These are phyloP conservation scores for Galaxias olidus DNA, from an alignment of 2,797 vertebrate genomes.

Conservation along the genomic window DNA sequence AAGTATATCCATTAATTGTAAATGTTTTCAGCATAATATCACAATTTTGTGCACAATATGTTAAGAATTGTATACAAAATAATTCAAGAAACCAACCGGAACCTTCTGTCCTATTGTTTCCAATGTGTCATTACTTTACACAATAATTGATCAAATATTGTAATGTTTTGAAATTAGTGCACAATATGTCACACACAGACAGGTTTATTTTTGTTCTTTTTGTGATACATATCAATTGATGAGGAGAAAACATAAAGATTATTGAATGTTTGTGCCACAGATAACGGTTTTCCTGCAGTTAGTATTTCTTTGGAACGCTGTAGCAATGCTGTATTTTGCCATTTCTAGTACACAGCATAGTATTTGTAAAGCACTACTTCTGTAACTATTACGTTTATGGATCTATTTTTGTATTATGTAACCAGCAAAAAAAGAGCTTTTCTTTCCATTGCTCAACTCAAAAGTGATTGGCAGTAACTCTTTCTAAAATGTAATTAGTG, in stretches of 20 bases:
- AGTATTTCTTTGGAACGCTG: too few relatives aligned
- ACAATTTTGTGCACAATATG: too few relatives aligned
- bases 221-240: too few relatives aligned
- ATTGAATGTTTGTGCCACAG: too few relatives aligned
- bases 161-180: slow-evolving; percentile 31
- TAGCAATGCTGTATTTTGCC: slow-evolving; percentile 18
- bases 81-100: slow-evolving; percentile 20
- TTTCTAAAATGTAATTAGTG: slow-evolving; percentile 37
- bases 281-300: too few relatives aligned
- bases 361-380: slow-evolving; percentile 54
- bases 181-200: too few relatives aligned
- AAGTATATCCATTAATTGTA: too few relatives aligned
- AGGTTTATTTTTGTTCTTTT: too few relatives aligned
- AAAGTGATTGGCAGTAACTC: slow-evolving; percentile 1
- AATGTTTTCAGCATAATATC: too few relatives aligned
- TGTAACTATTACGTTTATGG: slow-evolving; percentile 40
- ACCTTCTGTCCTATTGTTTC: slow-evolving; percentile 29
- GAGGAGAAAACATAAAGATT: too few relatives aligned
- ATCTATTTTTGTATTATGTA: slow-evolving; percentile 56
- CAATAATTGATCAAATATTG: slow-evolving; percentile 32
- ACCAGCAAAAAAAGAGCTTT: slow-evolving; percentile 50
- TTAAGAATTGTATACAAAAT: background rate
- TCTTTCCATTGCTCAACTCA: slow-evolving; percentile 26
- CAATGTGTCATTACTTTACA: slow-evolving; percentile 18
- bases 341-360: slow-evolving; percentile 37